Evolutionary conservation across 2,888 invertebrate genomes (phyloP).

Genomic region (Leucoma salicis): DNA sequence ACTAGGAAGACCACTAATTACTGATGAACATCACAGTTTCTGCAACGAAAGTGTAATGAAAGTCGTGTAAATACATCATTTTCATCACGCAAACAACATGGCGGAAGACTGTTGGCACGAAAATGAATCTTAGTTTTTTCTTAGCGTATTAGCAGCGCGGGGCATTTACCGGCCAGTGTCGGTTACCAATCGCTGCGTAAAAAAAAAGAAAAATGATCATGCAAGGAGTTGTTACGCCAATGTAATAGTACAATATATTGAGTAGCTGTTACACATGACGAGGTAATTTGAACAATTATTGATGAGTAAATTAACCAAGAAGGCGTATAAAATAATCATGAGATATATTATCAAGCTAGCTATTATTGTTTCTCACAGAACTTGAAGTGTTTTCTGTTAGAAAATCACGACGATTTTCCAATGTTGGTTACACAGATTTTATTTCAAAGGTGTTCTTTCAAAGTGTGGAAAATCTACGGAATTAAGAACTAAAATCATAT

Average conservation of each 20-base stretch:
- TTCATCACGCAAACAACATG: slow-evolving; percentile 76
- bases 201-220: slow-evolving; percentile 39
- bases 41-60: slow-evolving; percentile 76
- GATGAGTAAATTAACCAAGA: too few relatives aligned
- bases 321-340: too few relatives aligned
- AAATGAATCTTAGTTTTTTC: slow-evolving; percentile 76
- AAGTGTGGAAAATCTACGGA: too few relatives aligned
- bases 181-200: slow-evolving; percentile 34
- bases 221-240: slow-evolving; percentile 30
- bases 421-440: too few relatives aligned
- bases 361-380: too few relatives aligned
- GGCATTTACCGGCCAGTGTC: slow-evolving; percentile 72
- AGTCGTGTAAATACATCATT: slow-evolving; percentile 74
- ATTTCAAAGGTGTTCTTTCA: too few relatives aligned
- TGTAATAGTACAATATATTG: slow-evolving; percentile 24
- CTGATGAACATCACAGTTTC: slow-evolving; percentile 54
- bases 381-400: too few relatives aligned
- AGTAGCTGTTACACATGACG: slow-evolving; percentile 9
- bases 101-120: slow-evolving; percentile 74
- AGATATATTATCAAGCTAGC: too few relatives aligned
- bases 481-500: too few relatives aligned
- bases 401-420: too few relatives aligned
- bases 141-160: slow-evolving; percentile 47
- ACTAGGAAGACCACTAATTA: slow-evolving; percentile 42
- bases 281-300: neutral